Conservation (phyloP, 2,888 invertebrate genomes). For the Heliconius ismenius region DNA sequence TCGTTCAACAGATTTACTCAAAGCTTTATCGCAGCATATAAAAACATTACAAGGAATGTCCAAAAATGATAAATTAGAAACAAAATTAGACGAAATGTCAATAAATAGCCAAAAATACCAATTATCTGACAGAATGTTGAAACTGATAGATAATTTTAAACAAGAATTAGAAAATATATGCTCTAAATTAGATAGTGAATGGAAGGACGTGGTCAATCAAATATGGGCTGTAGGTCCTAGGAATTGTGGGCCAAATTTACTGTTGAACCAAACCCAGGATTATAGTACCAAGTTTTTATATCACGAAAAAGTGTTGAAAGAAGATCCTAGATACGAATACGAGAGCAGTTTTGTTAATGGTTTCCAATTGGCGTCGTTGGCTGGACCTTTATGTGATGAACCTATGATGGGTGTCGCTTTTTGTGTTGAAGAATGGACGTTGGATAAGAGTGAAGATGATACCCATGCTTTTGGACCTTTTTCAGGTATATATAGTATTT, state of each 20-base stretch:
- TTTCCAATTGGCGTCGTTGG: conserved; percentile 91
- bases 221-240: conserved; percentile 97
- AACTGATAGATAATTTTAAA: conserved; percentile 75
- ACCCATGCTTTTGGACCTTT: conserved; percentile 76
- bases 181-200: conserved; percentile 78
- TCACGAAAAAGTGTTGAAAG: conserved; percentile 64
- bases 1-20: conserved; percentile 86
- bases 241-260: conserved; percentile 93
- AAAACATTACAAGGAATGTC: conserved; percentile 67
- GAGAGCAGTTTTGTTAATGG: conserved; percentile 93
- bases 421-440: conserved; percentile 91
- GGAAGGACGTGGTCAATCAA: conserved; percentile 81
- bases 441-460: conserved; percentile 73
- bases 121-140: conserved; percentile 71
- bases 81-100: conserved; percentile 58
- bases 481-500: conserved; percentile 68
- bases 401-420: conserved; percentile 98
- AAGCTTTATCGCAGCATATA: conserved; percentile 81
- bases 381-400: conserved; percentile 98
- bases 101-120: conserved; percentile 57
- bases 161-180: conserved; percentile 83
- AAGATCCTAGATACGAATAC: conserved; percentile 83
- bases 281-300: conserved; percentile 78
- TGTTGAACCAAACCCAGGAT: conserved; percentile 89
- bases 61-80: conserved; percentile 67